These are phyloP conservation scores for Turdus rufiventris DNA, from an alignment of 2,113 vertebrate species.

Conservation along the genomic window DNA sequence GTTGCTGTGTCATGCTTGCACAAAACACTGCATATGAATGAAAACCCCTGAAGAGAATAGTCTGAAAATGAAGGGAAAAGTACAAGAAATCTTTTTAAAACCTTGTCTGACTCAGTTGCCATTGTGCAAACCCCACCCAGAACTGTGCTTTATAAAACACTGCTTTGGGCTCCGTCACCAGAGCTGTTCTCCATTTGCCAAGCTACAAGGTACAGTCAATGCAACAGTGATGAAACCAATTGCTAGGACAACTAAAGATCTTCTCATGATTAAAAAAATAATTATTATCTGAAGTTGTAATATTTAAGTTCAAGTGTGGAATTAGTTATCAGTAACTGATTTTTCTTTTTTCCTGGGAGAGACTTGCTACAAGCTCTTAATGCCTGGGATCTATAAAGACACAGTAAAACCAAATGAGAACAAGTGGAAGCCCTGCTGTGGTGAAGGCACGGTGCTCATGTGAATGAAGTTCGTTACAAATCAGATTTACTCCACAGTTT, in stretches of 20 bases:
- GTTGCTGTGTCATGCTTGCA: not conserved
- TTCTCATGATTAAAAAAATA: not conserved
- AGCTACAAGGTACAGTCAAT: not conserved
- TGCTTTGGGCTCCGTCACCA: not conserved
- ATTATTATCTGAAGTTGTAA: not conserved
- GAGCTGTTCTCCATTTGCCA: not conserved
- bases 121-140: not conserved
- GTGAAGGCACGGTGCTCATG: not conserved
- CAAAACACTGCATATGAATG: not conserved
- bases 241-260: not conserved
- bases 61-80: not conserved
- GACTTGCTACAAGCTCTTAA: not conserved
- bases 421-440: not conserved
- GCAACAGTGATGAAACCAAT: not conserved
- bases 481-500: not conserved
- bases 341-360: not conserved
- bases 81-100: not conserved
- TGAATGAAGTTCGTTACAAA: not conserved
- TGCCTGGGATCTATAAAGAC: not conserved
- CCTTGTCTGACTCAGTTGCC: not conserved
- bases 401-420: not conserved
- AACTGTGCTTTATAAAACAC: not conserved
- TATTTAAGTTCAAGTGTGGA: not conserved
- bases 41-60: not conserved
- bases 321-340: not conserved